Percentiles rank a stretch among this genome's conserved stretches.
Conservation (phyloP, 2,797 vertebrate species). For the Eurystomus glaucurus region DNA sequence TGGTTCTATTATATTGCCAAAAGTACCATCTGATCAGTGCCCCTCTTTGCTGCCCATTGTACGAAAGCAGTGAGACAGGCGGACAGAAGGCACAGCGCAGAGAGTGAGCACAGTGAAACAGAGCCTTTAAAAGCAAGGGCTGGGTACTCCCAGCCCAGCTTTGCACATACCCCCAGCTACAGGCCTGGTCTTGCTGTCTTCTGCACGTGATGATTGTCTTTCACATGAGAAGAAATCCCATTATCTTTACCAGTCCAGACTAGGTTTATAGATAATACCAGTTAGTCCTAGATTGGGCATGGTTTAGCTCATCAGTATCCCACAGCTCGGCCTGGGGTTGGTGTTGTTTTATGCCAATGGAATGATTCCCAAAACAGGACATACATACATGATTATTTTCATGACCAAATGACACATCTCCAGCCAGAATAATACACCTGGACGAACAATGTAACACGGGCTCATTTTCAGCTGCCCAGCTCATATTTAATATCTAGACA, state of each 20-base stretch:
- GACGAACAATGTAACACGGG: not conserved
- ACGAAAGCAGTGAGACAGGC: not conserved
- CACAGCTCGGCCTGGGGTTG: not conserved
- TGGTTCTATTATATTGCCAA: not conserved
- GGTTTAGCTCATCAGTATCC: not conserved
- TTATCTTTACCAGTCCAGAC: not conserved
- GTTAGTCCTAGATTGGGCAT: not conserved
- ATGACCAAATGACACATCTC: not conserved
- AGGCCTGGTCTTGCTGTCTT: not conserved
- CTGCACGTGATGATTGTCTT: not conserved
- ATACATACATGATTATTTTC: not conserved
- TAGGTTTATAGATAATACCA: not conserved
- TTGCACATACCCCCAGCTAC: not conserved
- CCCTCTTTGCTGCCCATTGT: fast-evolving
- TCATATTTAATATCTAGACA: not conserved
- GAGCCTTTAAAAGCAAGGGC: not conserved
- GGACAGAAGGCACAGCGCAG: fast-evolving
- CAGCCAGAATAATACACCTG: not conserved
- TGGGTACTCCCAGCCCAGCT: not conserved
- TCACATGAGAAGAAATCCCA: not conserved
- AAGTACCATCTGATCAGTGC: not conserved
- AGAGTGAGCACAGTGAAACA: not conserved
- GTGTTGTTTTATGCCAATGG: not conserved
- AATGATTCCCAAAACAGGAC: not conserved
- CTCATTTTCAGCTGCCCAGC: not conserved